Base-by-base conservation (phyloP, 2,888 invertebrate genomes). In the Oxycera nigricornis region DNA sequence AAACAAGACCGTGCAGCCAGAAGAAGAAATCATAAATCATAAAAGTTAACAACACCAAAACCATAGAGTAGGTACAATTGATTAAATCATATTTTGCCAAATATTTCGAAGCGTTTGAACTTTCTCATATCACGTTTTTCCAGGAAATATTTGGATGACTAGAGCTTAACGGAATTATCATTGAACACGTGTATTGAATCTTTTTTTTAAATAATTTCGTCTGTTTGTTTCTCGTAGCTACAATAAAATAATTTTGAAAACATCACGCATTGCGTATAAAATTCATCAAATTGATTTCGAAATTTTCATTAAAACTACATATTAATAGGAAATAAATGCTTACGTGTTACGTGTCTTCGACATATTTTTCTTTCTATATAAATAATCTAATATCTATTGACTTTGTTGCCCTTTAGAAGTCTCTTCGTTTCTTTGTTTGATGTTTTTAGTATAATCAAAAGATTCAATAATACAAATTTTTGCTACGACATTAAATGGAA, bases 381-480 rank as follows among this genome's bases (percentile, higher is more conserved):
- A 52, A 52, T n/a, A n/a, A n/a, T n/a, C 17, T 68, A 26, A 39
- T 70, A 26, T 35, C 20, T 31, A 70, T 55, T 35, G 65, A 65
- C 24, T 62, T 65, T 65, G 65, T 24, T 65, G 65, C 41, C 26
- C 11, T n/a, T 24, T 41, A 65, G 39, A 65, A 39, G 65, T 70
- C 70, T 28, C 35, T 52, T 30, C 55, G 31, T 28, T 68, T 30
- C 46, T 17, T 31, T 68, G 46, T 50, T 17, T 26, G 46, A 50
- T 26, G 46, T 70, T 70, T 31, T 72, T 65, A 28, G 39, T 30
- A 65, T 75, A 75, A 50, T 70, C 52, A 68, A 70, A 28, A 31
- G 52, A 70, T 73, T 75, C 75, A 72, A 75, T 70, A 52, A 75
- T 73, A 68, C 17, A 75, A 73, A 75, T 73, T 20, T 62, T 70